Conservation (phyloP, 2,797 vertebrate species). For the Girardinus metallicus region DNA sequence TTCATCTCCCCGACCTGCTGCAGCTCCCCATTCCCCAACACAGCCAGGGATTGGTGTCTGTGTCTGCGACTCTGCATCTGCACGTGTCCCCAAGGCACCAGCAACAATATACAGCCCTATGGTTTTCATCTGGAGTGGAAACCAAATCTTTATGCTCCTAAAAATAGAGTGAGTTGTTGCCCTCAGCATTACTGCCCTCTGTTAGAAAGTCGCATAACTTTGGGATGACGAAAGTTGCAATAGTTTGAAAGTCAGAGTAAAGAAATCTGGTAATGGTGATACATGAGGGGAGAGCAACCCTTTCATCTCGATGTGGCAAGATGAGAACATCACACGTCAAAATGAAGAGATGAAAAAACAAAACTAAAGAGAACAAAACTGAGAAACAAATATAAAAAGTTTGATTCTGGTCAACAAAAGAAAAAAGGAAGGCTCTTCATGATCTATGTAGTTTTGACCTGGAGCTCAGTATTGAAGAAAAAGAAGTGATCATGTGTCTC, state of each 20-base stretch:
- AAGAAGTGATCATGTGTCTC: neutral
- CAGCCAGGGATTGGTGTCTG: constrained; percentile 34
- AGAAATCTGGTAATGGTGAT: constrained; percentile 24
- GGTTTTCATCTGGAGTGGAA: constrained; percentile 75
- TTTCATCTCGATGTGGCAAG: constrained; percentile 1
- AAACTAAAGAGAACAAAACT: neutral
- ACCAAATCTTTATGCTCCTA: constrained; percentile 74
- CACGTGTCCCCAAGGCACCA: constrained; percentile 55
- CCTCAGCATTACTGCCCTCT: constrained; percentile 50
- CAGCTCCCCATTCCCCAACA: constrained; percentile 37
- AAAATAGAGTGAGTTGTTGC: constrained; percentile 69
- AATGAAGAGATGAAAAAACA: neutral
- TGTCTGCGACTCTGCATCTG: constrained; percentile 36
- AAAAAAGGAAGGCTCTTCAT: neutral
- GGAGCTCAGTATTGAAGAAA: neutral
- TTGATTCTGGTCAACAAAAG: neutral
- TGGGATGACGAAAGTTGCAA: constrained; percentile 44
- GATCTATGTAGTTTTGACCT: neutral
- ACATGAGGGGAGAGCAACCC: neutral
- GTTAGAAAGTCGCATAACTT: constrained; percentile 62
- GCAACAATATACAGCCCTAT: constrained; percentile 73
- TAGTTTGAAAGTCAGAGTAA: constrained; percentile 42
- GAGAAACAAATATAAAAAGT: neutral
- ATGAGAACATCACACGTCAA: neutral
- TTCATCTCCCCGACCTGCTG: constrained; percentile 67